Evolutionary conservation across 2,113 vertebrate genomes (phyloP), one percentile per base, ranked within the genome.

Genomic region (Dolichallabes microphthalmus): DNA sequence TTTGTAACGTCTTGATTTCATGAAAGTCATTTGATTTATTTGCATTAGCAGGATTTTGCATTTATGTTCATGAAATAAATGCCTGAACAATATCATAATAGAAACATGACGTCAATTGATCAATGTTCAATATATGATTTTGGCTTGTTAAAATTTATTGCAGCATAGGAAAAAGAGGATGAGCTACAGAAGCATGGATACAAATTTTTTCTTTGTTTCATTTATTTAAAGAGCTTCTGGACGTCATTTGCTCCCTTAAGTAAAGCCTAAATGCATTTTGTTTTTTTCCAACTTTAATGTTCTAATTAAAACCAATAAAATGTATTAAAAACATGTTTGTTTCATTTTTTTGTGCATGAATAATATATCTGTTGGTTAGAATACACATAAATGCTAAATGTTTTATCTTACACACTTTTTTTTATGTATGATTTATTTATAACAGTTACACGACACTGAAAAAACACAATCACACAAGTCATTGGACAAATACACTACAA

Each of bases 301-400:
- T 77, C 32, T 74, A 61, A 89, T 81, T 87, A 89, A 87, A 45
- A 89, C 66, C 20, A 80, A 57, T 57, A 55, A 57, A 84, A 66
- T 81, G 30, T 52, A 39, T 52, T 45, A 45, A 19, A 64, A 20
- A 52, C 39, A 19, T 20, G 39, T 22, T 5, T 78, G 39, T 73
- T 61, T 35, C 12, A 27, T 60, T 60, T 60, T 58, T 10, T 50
- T 25, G 39, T 52, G 32, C 52, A 57, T n/a, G 55, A 25, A 39
- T 19, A 45, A 50, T 22, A 12, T 11, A 39, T 58, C 2, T 45
- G 35, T 27, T 50, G 39, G 35, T 45, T 73, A 50, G 25, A 73
- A 50, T 50, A 25, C 20, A 12, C 0, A 45, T 35, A 45, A 73
- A 2, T 52, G 25, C 13, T 15, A 17, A n/a, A 75, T 74, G 12